Evolutionary conservation across 2,113 vertebrate species (phyloP), one percentile per base, ranked within the genome.

Genomic region (Entelurus aequoreus): DNA sequence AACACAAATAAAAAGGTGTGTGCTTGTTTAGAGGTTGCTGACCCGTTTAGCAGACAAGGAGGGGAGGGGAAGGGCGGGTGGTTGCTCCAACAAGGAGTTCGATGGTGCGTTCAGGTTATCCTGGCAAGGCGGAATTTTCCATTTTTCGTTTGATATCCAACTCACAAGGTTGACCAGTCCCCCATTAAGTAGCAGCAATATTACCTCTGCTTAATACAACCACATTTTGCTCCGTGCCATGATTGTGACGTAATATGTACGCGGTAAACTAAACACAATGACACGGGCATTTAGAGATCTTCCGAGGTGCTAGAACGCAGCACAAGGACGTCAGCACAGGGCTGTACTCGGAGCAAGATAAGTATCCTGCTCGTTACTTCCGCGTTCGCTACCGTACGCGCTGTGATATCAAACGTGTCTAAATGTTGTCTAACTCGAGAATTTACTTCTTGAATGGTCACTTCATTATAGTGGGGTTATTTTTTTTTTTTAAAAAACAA

Each of bases 51-150:
- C 55, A 19, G 55, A 44, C 46, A 12, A 16, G 59, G 58, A 48
- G 37, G 64, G 60, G 57, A 68, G 48, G 62, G 63, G 65, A 42
- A 19, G 52, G 65, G 62, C 50, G n/a, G 56, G 64, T 62, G 65
- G 65, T 61, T 81, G 76, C 79, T 84, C 56, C 53, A 71, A 75
- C 76, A 68, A 73, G 65, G 71, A 78, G 78, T 68, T 69, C 15
- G 60, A 16, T 61, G 60, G 15, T 61, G 47, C 60, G 46, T 61
- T 61, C n/a, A 16, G 0, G 40, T 40, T 57, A 12, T 21, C 16
- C 40, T 57, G 55, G 55, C n/a, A 12, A 42, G 38, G 42, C 54
- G 54, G 15, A 55, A 16, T 15, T 6, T 28, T 6, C 2, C 11
- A 11, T 0, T 12, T 0, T 46, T 6, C 42, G 4, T 46, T 46